Conservation (phyloP, 2,113 vertebrate genomes). For the Erpornis zantholeuca region DNA sequence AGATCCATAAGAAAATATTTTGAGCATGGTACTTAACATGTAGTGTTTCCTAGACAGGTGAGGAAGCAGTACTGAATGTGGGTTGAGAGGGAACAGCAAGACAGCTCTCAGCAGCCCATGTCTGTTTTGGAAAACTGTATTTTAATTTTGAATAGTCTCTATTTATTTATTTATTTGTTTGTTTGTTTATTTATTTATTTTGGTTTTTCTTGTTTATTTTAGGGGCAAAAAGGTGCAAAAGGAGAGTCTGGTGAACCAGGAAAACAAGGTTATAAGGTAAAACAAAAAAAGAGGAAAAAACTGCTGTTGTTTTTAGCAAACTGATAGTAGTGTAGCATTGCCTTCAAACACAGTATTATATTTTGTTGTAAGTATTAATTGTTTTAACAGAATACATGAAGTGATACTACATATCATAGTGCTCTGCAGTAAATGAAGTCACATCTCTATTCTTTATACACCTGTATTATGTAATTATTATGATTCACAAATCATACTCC, state of each 20-base stretch:
- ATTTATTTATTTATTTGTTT: neutral
- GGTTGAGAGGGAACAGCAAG: neutral
- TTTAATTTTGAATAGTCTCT: neutral
- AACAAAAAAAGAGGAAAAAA: neutral
- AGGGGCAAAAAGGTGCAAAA: conserved; percentile 96
- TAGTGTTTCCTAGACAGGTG: neutral
- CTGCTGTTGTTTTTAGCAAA: neutral
- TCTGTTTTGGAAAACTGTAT: neutral
- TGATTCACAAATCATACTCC: neutral
- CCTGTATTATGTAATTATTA: neutral
- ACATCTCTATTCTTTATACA: neutral
- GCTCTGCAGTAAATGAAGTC: neutral
- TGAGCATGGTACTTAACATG: neutral
- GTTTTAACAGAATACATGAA: neutral
- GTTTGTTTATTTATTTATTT: neutral
- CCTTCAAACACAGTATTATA: neutral
- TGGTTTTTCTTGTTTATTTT: neutral
- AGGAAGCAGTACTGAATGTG: neutral
- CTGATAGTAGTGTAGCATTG: neutral
- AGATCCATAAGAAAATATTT: neutral
- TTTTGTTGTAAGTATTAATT: neutral
- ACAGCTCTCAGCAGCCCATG: neutral
- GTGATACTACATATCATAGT: neutral
- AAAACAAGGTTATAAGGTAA: conserved; percentile 98
- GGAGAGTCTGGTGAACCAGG: conserved; percentile 94